Conservation (phyloP, 2,797 vertebrate genomes). For the Aselliscus stoliczkanus region DNA sequence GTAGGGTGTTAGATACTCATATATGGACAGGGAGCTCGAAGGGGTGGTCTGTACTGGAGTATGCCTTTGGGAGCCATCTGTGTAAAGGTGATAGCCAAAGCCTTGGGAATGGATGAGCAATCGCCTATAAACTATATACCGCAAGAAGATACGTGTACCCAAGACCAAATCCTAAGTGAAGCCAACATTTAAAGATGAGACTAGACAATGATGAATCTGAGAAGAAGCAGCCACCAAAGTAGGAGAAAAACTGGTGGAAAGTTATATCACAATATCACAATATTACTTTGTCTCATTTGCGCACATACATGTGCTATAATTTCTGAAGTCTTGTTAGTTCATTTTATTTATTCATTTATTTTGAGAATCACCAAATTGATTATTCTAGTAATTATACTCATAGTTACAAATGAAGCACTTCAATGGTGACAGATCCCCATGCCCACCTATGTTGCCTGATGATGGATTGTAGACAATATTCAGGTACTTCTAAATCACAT, state of each 20-base stretch:
- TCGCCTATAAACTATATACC: neutral
- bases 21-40: neutral
- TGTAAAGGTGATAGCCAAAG: neutral
- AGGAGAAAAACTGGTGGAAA: neutral
- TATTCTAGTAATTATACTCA: neutral
- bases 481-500: neutral
- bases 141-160: neutral
- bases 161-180: neutral
- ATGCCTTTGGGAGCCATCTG: neutral
- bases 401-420: neutral
- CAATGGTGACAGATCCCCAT: neutral
- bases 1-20: neutral
- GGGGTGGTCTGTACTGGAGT: neutral
- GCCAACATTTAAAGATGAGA: neutral
- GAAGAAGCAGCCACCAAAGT: neutral
- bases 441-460: neutral
- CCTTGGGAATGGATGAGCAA: neutral
- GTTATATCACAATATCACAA: neutral
- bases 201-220: neutral
- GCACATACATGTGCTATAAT: neutral
- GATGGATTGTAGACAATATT: neutral
- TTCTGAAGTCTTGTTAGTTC: neutral
- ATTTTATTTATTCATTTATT: neutral
- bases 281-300: neutral
- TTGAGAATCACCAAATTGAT: neutral